These are phyloP conservation scores for Selene dorsalis DNA, from an alignment of 2,797 vertebrate genomes.

Conservation along the genomic window DNA sequence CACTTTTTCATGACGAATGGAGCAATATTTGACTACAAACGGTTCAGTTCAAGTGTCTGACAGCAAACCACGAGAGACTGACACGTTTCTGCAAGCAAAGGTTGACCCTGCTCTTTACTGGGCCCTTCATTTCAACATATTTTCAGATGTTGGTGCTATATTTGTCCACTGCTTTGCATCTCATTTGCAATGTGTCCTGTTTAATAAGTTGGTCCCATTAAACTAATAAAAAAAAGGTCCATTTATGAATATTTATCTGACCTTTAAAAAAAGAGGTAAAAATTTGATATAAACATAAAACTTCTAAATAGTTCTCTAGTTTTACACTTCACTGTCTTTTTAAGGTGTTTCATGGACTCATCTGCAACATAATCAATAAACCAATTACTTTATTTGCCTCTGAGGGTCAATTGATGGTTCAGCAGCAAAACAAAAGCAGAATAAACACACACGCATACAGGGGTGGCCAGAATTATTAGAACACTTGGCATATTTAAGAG, in stretches of 20 bases:
- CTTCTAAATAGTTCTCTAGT: background rate
- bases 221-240: conserved; percentile 11
- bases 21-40: conserved; percentile 40
- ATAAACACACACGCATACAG: conserved; percentile 11
- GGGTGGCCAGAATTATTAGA: no score
- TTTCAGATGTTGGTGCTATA: conserved; percentile 20
- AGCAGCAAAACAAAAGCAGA: conserved; percentile 14
- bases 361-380: conserved; percentile 31
- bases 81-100: conserved; percentile 15
- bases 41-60: conserved; percentile 23
- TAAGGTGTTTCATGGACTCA: conserved; percentile 18
- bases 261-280: conserved; percentile 11
- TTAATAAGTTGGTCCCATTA: background rate
- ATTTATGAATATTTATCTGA: conserved; percentile 34
- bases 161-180: conserved; percentile 17
- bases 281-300: background rate
- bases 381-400: conserved; percentile 49
- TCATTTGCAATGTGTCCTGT: conserved; percentile 21
- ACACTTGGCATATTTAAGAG: no score
- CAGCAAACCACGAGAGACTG: background rate
- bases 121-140: conserved; percentile 20
- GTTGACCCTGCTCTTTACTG: background rate
- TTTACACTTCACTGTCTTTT: conserved; percentile 16
- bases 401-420: conserved; percentile 9
- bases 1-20: conserved; percentile 26